phyloP scores from a whole-genome alignment of 2,888 invertebrate species.

The Amiota minor region DNA sequence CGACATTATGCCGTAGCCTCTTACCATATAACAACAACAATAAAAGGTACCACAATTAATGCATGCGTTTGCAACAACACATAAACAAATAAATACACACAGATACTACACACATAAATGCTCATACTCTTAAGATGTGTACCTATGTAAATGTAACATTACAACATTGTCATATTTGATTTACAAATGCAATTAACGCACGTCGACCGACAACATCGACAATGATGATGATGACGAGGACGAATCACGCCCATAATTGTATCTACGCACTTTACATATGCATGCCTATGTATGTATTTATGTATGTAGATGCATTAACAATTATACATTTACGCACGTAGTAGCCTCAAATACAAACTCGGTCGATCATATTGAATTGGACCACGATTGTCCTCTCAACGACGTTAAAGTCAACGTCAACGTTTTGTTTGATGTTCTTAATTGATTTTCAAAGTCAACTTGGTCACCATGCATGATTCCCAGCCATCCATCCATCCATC shows the following conservation, averaged over 20 bases:
- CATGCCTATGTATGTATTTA: neutral
- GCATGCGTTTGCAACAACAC: conserved; percentile 37
- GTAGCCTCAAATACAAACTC: conserved; percentile 1
- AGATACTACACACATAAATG: conserved; percentile 58
- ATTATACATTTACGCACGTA: conserved; percentile 1
- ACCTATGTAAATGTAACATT: conserved; percentile 48
- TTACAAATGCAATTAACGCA: conserved; percentile 68
- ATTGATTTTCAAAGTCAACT: conserved; percentile 73
- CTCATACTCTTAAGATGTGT: conserved; percentile 34
- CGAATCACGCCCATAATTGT: too few relatives aligned
- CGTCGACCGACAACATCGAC: conserved; percentile 35
- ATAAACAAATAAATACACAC: neutral
- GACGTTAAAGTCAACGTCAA: conserved; percentile 51
- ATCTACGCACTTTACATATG: neutral
- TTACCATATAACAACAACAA: neutral
- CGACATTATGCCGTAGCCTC: neutral
- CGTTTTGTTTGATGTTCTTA: conserved; percentile 73
- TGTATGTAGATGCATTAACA: conserved; percentile 18
- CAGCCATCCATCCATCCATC: too few relatives aligned
- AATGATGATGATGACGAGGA: too few relatives aligned
- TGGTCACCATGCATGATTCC: conserved; percentile 34
- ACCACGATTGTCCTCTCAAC: neutral
- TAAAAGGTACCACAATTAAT: conserved; percentile 57
- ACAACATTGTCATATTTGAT: conserved; percentile 65
- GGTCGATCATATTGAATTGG: neutral